A percentile compares a stretch with the other conserved stretches of the same genome.
These are phyloP conservation scores for Plestiodon gilberti DNA, from an alignment of 2,113 vertebrate genomes.

Conservation along the genomic window DNA sequence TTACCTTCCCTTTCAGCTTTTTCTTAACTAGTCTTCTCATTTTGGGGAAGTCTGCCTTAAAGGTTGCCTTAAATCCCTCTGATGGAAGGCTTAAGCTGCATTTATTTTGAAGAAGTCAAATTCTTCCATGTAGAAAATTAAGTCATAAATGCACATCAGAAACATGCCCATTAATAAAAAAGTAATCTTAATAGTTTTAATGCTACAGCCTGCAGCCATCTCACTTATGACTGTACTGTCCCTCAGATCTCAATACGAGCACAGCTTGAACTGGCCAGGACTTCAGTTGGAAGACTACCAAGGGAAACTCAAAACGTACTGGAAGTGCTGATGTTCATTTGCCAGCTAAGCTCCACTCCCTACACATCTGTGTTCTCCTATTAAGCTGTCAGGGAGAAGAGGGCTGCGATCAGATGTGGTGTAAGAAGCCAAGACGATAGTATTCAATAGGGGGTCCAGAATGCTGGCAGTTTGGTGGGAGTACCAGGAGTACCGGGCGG, in stretches of 20 bases:
- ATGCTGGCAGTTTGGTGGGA: not conserved
- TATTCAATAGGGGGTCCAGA: not conserved
- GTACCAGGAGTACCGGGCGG: not conserved
- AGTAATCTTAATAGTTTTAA: not conserved
- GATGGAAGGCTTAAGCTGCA: not conserved
- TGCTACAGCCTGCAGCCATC: not conserved
- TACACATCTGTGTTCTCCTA: conserved; percentile 10
- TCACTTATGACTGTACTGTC: not conserved
- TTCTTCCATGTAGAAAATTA: conserved; percentile 14
- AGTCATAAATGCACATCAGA: conserved; percentile 27
- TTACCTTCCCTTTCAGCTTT: too few relatives aligned
- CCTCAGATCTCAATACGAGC: not conserved
- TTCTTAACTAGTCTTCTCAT: too few relatives aligned
- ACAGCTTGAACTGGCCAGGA: not conserved
- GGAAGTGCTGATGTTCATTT: not conserved
- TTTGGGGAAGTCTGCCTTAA: too few relatives aligned
- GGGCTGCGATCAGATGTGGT: not conserved
- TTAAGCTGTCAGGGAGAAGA: not conserved
- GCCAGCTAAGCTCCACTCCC: not conserved
- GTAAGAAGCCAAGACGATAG: not conserved
- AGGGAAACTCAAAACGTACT: not conserved
- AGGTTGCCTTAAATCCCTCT: not conserved
- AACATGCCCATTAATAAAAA: conserved; percentile 15
- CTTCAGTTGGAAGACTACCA: not conserved
- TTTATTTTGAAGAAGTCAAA: conserved; percentile 32